These are phyloP conservation scores for Drosophila leontia DNA, from an alignment of 1,140 invertebrate genomes.

Conservation along the genomic window DNA sequence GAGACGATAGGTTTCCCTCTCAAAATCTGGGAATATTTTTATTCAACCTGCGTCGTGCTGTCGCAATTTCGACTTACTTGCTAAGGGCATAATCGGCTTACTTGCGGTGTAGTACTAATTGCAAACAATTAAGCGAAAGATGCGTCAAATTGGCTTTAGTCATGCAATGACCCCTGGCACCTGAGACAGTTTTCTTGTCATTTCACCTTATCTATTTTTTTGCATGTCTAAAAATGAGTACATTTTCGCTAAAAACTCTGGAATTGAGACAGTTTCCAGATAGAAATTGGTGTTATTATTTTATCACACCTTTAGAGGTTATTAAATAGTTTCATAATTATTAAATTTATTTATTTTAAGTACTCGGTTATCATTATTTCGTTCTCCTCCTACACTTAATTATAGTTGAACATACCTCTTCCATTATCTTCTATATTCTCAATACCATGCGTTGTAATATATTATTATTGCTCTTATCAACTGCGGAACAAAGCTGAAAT, in stretches of 20 bases:
- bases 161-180: slow-evolving; percentile 43
- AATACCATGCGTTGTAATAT: slow-evolving; percentile 10
- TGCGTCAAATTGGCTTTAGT: slow-evolving; percentile 42
- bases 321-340: not conserved
- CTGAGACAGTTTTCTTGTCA: slow-evolving; percentile 7
- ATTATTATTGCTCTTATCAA: slow-evolving; percentile 18
- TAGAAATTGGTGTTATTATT: not conserved
- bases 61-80: slow-evolving; percentile 5
- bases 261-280: not conserved
- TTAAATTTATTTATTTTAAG: not conserved
- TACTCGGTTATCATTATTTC: not conserved
- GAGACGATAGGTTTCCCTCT: slow-evolving; percentile 4
- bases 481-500: not conserved
- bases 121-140: slow-evolving; percentile 61
- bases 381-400: not conserved
- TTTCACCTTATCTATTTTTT: not conserved
- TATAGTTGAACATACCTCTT: not conserved
- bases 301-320: not conserved
- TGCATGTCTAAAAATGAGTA: slow-evolving; percentile 7
- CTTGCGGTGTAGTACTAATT: slow-evolving; percentile 56
- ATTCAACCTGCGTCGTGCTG: slow-evolving; percentile 15
- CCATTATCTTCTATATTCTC: slow-evolving; percentile 11
- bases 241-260: not conserved
- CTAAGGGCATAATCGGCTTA: slow-evolving; percentile 58
- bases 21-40: slow-evolving; percentile 1